Evolutionary conservation across 2,888 invertebrate genomes (phyloP), one percentile per base, ranked within the genome.

Genomic region (Uloborus plumipes): DNA sequence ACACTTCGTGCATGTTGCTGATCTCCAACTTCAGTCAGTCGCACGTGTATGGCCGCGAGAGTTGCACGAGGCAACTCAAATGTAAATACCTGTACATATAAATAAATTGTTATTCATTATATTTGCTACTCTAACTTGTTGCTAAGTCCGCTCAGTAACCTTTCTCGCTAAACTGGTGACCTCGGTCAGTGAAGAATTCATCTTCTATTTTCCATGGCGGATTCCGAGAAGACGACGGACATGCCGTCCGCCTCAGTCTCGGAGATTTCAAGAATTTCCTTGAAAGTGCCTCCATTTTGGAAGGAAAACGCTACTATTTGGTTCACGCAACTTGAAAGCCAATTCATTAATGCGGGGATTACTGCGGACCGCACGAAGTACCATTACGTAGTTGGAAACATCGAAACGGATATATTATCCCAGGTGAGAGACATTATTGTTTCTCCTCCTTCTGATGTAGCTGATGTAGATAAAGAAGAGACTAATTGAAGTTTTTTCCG

Each of bases 351-450:
- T 4, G 22, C 15, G 20, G 15, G 15, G 51, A 20, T 67, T 2
- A 58, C 58, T 13, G 1, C 16, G 2, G 58, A 58, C 20, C 1
- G 6, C 13, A 58, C 58, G 13, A 51, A 18, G 22, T 51, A 67
- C 9, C 26, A 51, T 15, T 53, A 0, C 14, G 53, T 53, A 2
- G 2, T 67, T 14, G 51, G 51, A 51, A 26, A 20, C 18, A 67
- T 67, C 53, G 51, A 53, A 67, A n/a, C 26, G 20, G 67, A 67
- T 20, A 22, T 67, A 0, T 26, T 67, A 9, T 9, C 51, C 18
- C 67, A 53, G 31, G 67, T 67, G 1, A 67, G 67, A 31, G 51
- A 67, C 20, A 53, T 67, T 51, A 67, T 67, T 53, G 20, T 22
- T 58, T 67, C 53, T 67, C 26, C 53, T 16, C 26, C 4, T 18